phyloP scores from a whole-genome alignment of 2,888 invertebrate genomes.

The Phaedon cochleariae region DNA sequence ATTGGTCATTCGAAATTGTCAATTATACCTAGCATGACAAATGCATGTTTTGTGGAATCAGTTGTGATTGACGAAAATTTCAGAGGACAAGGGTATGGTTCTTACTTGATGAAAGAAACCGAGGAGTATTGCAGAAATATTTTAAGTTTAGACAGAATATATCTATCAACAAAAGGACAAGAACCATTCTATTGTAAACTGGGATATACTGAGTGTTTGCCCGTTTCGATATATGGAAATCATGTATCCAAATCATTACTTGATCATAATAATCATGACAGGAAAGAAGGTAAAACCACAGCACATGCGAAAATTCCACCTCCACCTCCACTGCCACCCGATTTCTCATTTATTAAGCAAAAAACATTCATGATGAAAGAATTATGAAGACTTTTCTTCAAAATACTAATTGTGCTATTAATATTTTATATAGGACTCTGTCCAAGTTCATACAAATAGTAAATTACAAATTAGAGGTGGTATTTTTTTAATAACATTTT shows the following conservation, averaged over 20 bases:
- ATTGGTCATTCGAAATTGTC: slow-evolving; percentile 85
- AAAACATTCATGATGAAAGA: slow-evolving; percentile 38
- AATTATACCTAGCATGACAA: slow-evolving; percentile 72
- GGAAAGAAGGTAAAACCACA: slow-evolving; percentile 5
- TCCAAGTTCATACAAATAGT: no score
- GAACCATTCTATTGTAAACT: slow-evolving; percentile 79
- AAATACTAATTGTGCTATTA: background rate
- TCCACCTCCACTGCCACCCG: slow-evolving; percentile 36
- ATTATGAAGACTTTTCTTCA: slow-evolving; percentile 3
- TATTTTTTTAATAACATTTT: no score
- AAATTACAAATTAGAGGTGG: no score
- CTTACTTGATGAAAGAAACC: slow-evolving; percentile 75
- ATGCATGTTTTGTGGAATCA: slow-evolving; percentile 82
- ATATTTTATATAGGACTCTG: no score
- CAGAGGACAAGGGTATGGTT: slow-evolving; percentile 81
- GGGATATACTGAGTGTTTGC: slow-evolving; percentile 74
- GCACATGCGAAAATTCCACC: slow-evolving; percentile 34
- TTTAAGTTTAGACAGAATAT: slow-evolving; percentile 71
- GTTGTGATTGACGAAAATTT: slow-evolving; percentile 78
- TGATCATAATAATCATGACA: slow-evolving; percentile 24
- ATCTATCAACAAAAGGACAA: slow-evolving; percentile 68
- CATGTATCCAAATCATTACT: slow-evolving; percentile 41
- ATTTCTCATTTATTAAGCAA: background rate
- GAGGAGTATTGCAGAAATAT: slow-evolving; percentile 76
- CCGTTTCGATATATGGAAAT: slow-evolving; percentile 74